phyloP scores from a whole-genome alignment of 2,797 vertebrate species.

The Thunnus albacares region DNA sequence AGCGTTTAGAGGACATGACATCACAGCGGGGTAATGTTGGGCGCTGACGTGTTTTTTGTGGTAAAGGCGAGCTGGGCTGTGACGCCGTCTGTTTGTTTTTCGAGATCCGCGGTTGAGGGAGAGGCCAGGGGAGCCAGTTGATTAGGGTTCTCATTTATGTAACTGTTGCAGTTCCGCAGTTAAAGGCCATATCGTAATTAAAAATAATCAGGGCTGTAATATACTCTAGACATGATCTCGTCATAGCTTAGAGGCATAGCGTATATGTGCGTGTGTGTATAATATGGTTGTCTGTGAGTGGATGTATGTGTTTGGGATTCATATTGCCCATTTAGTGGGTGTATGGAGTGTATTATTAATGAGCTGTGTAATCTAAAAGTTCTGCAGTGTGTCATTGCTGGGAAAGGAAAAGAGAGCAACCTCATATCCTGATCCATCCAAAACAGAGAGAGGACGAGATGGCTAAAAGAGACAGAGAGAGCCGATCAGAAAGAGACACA shows the following conservation, averaged over 20 bases:
- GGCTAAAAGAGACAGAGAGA: conserved; percentile 8
- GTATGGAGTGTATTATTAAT: conserved; percentile 62
- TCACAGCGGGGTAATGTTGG: conserved; percentile 64
- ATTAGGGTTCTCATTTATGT: conserved; percentile 66
- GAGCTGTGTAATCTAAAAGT: conserved; percentile 64
- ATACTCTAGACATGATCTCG: conserved; percentile 47
- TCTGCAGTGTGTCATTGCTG: conserved; percentile 56
- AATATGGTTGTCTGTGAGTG: conserved; percentile 20
- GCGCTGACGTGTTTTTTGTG: conserved; percentile 66
- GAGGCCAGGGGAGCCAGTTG: conserved; percentile 52
- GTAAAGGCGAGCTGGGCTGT: conserved; percentile 51
- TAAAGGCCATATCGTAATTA: conserved; percentile 60
- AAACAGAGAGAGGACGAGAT: conserved; percentile 19
- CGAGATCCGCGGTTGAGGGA: conserved; percentile 39
- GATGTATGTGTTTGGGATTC: conserved; percentile 54
- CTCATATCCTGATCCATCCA: conserved; percentile 17
- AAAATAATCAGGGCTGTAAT: conserved; percentile 67
- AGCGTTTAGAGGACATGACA: conserved; percentile 74
- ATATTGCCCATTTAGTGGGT: conserved; percentile 57
- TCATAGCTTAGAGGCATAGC: conserved; percentile 43
- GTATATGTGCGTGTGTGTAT: conserved; percentile 7
- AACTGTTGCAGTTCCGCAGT: conserved; percentile 53
- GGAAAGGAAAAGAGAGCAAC: conserved; percentile 25
- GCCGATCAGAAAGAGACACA: neutral
- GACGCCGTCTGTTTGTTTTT: conserved; percentile 71